phyloP scores from a whole-genome alignment of 2,888 invertebrate genomes.

The Thymelicus acteon region DNA sequence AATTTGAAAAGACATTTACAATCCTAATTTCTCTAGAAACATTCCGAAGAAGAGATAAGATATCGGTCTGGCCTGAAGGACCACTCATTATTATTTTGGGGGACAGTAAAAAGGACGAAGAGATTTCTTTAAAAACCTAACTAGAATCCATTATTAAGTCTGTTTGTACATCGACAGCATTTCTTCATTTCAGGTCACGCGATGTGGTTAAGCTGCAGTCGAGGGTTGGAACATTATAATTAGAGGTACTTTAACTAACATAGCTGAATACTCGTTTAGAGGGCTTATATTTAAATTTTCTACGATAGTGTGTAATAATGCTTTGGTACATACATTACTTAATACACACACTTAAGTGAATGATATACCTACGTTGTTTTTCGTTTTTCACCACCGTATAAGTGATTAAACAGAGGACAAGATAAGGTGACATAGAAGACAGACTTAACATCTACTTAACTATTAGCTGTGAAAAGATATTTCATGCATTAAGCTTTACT shows the following conservation, averaged over 20 bases:
- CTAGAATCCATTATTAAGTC: slow-evolving; percentile 6
- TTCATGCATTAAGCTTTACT: too few relatives aligned
- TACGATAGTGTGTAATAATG: not conserved
- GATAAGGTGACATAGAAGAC: too few relatives aligned
- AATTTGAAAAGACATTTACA: slow-evolving; percentile 4
- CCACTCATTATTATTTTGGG: not conserved
- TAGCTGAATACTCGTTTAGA: not conserved
- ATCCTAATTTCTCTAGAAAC: slow-evolving; percentile 6
- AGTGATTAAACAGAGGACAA: too few relatives aligned
- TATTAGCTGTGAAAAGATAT: too few relatives aligned
- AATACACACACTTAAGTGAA: too few relatives aligned
- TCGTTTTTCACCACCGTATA: too few relatives aligned
- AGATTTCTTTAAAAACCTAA: slow-evolving; percentile 1
- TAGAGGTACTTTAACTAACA: slow-evolving; percentile 20
- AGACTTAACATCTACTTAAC: too few relatives aligned
- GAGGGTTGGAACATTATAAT: slow-evolving; percentile 18
- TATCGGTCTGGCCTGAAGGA: not conserved
- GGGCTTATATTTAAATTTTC: not conserved
- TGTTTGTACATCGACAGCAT: slow-evolving; percentile 28
- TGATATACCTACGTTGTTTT: too few relatives aligned
- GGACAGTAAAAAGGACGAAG: too few relatives aligned
- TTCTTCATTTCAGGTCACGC: slow-evolving; percentile 28
- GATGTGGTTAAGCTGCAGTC: slow-evolving; percentile 25
- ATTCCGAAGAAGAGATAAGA: not conserved
- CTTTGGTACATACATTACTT: too few relatives aligned